Base-by-base conservation (phyloP, 1,140 invertebrate genomes). In the Limonius californicus region DNA sequence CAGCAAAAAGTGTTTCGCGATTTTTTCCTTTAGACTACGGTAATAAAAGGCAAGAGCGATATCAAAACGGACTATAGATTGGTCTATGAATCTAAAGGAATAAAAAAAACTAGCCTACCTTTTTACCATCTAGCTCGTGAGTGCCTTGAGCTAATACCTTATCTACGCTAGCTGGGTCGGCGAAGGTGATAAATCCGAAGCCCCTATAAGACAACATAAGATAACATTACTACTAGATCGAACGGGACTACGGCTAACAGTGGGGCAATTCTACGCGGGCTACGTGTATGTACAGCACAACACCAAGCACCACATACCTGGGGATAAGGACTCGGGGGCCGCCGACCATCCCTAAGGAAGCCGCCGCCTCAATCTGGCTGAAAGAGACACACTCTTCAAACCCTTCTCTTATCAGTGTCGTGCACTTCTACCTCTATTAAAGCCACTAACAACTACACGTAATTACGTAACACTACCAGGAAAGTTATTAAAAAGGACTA, bases 131-230 rank as follows among this genome's bases (percentile, higher is more conserved):
- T 82, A 95, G 85, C 83, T 95, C 92, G 81, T 95, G 92, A 80
- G 89, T 91, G 79, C 89, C 89, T 84, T 94, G 90, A 73, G 91
- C 89, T 84, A 95, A 86, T 78, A 95, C 92, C 87, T 94, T 94
- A 83, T 95, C 92, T 84, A 95, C 92, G 80, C 91, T 92, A 79
- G 89, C 84, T 74, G 92, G 89, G 82, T 96, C 92, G 78, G 89
- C 89, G 82, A 95, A 95, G 81, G 92, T 95, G 82, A 96, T 92
- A 84, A 95, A 96, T 77, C 95, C 95, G 80, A 98, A 98, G 74
- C 95, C 95, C 85, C 95, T 98, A 88, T 68, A 91, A 91, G 76
- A 84, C 74, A 81, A 75, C 76, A 79, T 78, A 78, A 72, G 43
- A 74, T 64, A 66, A 68, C 63, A 50, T 50, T 50, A 50, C 45